Percentiles rank a stretch among this genome's conserved stretches.
Conservation (phyloP, 2,113 vertebrate species). For the Pteropus alecto region DNA sequence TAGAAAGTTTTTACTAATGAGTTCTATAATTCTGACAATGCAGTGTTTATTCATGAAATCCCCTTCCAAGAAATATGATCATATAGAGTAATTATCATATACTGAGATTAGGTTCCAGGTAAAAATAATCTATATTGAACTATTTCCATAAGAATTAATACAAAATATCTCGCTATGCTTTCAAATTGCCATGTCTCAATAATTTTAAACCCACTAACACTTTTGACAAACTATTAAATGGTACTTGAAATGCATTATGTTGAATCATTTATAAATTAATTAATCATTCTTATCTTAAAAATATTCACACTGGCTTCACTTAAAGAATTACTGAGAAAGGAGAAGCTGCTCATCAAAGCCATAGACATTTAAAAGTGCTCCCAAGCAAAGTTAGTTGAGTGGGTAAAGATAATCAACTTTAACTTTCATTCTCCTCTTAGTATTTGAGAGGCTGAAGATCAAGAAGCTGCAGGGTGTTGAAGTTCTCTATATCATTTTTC, state of each 20-base stretch:
- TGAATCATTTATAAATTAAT: neutral
- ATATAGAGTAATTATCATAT: neutral
- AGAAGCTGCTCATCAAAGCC: neutral
- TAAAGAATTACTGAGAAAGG: neutral
- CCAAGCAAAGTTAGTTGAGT: neutral
- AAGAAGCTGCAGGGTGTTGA: neutral
- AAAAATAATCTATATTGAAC: neutral
- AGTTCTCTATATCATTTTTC: neutral
- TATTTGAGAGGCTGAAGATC: neutral
- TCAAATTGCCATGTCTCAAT: neutral
- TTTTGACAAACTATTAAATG: neutral
- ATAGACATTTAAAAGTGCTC: neutral
- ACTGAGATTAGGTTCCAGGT: neutral
- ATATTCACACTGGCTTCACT: neutral
- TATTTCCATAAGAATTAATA: slow-evolving; percentile 2
- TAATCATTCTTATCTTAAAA: neutral
- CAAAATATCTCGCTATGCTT: neutral
- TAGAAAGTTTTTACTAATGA: slow-evolving; percentile 65
- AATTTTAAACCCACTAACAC: neutral
- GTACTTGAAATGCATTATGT: neutral
- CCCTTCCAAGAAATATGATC: slow-evolving; percentile 16
- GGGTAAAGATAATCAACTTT: neutral
- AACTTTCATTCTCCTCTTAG: neutral
- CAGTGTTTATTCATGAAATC: slow-evolving; percentile 41
- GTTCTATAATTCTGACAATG: slow-evolving; percentile 57